These are phyloP conservation scores for Aphaenogaster ashmeadi DNA, from an alignment of 1,140 invertebrate genomes.

Conservation along the genomic window DNA sequence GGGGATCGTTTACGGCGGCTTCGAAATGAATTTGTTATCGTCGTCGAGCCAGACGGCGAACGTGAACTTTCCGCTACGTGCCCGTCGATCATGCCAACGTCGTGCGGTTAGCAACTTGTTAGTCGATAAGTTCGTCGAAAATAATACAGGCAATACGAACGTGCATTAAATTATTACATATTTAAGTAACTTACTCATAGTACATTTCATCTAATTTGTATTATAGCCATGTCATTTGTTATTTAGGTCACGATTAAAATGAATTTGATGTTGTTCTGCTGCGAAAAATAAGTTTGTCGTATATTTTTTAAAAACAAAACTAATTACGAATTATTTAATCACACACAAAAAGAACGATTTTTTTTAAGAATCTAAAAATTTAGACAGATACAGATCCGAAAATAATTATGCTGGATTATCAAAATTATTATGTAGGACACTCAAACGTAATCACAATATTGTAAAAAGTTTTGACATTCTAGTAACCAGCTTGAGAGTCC, in stretches of 20 bases:
- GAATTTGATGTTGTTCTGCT: background rate
- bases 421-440: too few relatives aligned
- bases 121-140: constrained; percentile 28
- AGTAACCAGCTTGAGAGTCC: too few relatives aligned
- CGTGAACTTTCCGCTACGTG: constrained; percentile 62
- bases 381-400: too few relatives aligned
- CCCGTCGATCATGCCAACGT: constrained; percentile 48
- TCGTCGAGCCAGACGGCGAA: constrained; percentile 4
- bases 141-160: constrained; percentile 1
- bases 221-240: background rate
- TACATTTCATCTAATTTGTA: background rate
- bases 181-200: background rate
- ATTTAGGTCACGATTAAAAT: background rate
- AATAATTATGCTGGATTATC: too few relatives aligned
- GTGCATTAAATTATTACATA: background rate
- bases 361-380: too few relatives aligned
- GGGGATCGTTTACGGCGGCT: constrained; percentile 76
- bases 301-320: background rate
- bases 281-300: background rate
- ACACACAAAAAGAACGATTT: too few relatives aligned
- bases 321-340: background rate
- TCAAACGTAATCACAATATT: too few relatives aligned
- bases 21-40: constrained; percentile 75
- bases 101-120: constrained; percentile 36
- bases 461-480: too few relatives aligned